Base-by-base conservation (phyloP, 2,888 invertebrate species). In the Apamea monoglypha region DNA sequence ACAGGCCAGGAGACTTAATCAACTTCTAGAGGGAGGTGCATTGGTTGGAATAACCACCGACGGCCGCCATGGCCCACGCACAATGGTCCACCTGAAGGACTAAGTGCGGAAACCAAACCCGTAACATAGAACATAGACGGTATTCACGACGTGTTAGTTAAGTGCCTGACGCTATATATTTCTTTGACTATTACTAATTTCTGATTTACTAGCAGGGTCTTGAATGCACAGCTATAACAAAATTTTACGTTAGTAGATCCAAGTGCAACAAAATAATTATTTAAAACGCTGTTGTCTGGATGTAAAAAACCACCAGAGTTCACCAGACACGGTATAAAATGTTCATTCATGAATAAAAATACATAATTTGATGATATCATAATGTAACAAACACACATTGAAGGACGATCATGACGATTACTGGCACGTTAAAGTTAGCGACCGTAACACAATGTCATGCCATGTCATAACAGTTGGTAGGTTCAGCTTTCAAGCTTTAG, bases 341-440 rank as follows among this genome's bases (percentile, higher is more conserved):
- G 29, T 86, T 70, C 61, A 73, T 77, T 86, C 66, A 77, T 59
- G 47, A 86, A 77, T 66, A 81, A 69, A 68, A 73, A 86, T 53
- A 74, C 29, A 44, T 21, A 44, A 71, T 72, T 32, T 44, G 29
- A 80, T 85, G 53, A 76, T 66, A 75, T 64, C 64, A 76, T 36
- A 61, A 36, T 61, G 36, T 77, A 74, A 83, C 56, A 64, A 67
- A 53, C 50, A 40, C 40, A 63, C 18, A 53, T 12, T 87, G 68
- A 87, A 87, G 87, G 84, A 66, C 71, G 68, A 67, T 50, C 29
- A 3, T 75, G 18, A 53, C 29, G 79, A 75, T 78, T 78, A 32
- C 36, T 6, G n/a, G 50, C 79, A 75, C 80, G 79, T 64, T 47
- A 44, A 0, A 36, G 6, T 44, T 4, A 67, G 75, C 8, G 59